These are phyloP conservation scores for Iselma pallidipennis DNA, from an alignment of 2,888 invertebrate species.

Conservation along the genomic window DNA sequence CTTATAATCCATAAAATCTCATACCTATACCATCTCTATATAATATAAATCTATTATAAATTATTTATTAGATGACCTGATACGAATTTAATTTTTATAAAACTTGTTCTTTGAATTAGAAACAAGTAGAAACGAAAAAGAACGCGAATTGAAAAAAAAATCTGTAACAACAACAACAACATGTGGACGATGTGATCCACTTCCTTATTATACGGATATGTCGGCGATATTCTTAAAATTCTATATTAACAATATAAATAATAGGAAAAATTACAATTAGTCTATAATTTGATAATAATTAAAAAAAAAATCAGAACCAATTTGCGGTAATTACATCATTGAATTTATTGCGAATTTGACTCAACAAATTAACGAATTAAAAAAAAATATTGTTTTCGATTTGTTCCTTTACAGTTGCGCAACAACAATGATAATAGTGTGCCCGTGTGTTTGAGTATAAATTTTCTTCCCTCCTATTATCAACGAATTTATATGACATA, in stretches of 20 bases:
- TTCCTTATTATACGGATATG: not conserved
- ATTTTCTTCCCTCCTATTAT: too few species aligned
- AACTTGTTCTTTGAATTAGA: not conserved
- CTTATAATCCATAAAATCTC: not conserved
- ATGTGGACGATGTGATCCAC: not conserved
- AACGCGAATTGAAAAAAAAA: not conserved
- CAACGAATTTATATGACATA: too few species aligned
- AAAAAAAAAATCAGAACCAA: too few species aligned
- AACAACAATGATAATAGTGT: too few species aligned
- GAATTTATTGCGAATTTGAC: too few species aligned
- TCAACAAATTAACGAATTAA: too few species aligned
- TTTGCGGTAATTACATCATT: too few species aligned
- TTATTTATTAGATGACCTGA: not conserved
- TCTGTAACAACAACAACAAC: not conserved
- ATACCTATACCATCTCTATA: not conserved
- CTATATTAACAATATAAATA: not conserved
- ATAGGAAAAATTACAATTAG: not conserved
- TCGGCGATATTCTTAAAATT: not conserved
- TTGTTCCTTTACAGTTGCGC: too few species aligned
- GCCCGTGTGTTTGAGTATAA: too few species aligned
- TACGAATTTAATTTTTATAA: not conserved
- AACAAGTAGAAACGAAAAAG: not conserved
- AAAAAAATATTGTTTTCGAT: too few species aligned
- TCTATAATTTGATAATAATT: too few species aligned
- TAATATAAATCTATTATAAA: not conserved